A percentile compares a stretch with the other conserved stretches of the same genome.
phyloP scores from a whole-genome alignment of 2,888 invertebrate genomes.

The Lasioglossum vierecki region DNA sequence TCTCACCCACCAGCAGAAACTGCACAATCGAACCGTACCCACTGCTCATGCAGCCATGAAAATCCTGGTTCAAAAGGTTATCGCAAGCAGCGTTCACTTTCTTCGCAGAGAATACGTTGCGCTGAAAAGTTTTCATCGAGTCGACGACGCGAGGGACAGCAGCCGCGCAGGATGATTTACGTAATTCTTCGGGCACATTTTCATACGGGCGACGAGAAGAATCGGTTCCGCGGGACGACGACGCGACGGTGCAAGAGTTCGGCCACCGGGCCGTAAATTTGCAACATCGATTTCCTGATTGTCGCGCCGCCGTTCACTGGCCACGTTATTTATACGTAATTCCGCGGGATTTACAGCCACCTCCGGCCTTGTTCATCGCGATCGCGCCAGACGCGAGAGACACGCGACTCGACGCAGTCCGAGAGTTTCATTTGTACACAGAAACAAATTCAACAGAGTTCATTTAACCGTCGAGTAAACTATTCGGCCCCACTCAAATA shows the following conservation, averaged over 20 bases:
- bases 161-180: slow-evolving; percentile 35
- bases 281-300: slow-evolving; percentile 47
- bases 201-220: slow-evolving; percentile 21
- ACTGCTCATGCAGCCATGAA: neutral
- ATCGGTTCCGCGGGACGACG: slow-evolving; percentile 5
- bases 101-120: neutral
- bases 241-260: neutral
- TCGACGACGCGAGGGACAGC: neutral
- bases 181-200: slow-evolving; percentile 30
- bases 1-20: neutral
- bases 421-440: neutral
- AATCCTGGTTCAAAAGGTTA: slow-evolving; percentile 5
- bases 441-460: neutral
- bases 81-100: slow-evolving; percentile 22
- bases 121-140: slow-evolving; percentile 6
- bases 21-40: neutral
- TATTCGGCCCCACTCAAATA: neutral
- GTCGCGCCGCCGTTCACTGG: slow-evolving; percentile 23
- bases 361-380: slow-evolving; percentile 47
- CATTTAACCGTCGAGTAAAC: neutral
- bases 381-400: slow-evolving; percentile 40
- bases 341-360: slow-evolving; percentile 55
- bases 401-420: neutral
- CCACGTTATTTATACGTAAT: slow-evolving; percentile 61
- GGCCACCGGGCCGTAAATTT: slow-evolving; percentile 56